Percentiles rank a stretch among this genome's conserved stretches.
Conservation (phyloP, 2,888 invertebrate genomes). For the Arctia plantaginis region DNA sequence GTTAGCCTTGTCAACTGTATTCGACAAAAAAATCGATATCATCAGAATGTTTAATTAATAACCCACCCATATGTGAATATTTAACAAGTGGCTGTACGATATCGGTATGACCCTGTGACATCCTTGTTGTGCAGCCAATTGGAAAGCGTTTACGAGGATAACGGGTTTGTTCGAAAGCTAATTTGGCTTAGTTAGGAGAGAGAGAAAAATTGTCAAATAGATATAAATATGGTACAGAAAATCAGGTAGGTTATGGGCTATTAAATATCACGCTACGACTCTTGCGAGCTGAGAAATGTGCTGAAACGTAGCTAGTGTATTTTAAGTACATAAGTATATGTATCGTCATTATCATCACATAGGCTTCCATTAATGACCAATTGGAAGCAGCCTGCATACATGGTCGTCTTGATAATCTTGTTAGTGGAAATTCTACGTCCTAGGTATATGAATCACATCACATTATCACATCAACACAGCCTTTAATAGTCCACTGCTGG, state of each 20-base stretch:
- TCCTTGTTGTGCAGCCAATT: slow-evolving; percentile 35
- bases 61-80: background rate
- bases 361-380: background rate
- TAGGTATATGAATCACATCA: too few species aligned
- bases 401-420: background rate
- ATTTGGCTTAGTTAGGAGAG: background rate
- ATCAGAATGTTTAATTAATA: slow-evolving; percentile 1
- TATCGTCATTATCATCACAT: background rate
- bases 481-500: too few species aligned
- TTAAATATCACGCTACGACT: background rate
- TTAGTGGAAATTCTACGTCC: too few species aligned
- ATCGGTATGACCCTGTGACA: slow-evolving; percentile 39
- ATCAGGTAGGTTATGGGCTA: background rate
- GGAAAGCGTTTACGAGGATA: slow-evolving; percentile 35
- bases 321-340: too few species aligned
- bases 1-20: background rate
- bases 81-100: slow-evolving; percentile 5
- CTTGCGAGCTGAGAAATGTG: background rate
- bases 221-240: background rate
- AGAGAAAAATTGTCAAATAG: background rate
- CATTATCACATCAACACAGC: too few species aligned
- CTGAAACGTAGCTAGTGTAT: background rate
- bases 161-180: slow-evolving; percentile 9
- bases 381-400: too few species aligned
- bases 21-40: slow-evolving; percentile 4